Evolutionary conservation across 2,113 vertebrate species (phyloP), one percentile per base, ranked within the genome.

Genomic region (Phaetusa simplex): DNA sequence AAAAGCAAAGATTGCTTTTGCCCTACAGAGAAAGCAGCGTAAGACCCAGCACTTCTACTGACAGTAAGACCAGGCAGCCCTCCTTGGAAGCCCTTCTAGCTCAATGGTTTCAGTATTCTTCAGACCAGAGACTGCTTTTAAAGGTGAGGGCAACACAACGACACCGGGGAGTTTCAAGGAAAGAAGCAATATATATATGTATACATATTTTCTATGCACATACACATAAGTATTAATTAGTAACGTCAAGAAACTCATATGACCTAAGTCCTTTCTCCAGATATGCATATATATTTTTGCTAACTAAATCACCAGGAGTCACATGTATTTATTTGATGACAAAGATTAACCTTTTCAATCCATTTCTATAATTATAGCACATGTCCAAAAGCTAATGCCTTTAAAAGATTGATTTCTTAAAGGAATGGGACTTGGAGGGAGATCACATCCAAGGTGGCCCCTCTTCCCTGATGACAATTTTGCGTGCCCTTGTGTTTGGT

Each of bases 221-320:
- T 52, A 82, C 49, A 86, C 29, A 40, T 26, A 64, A 30, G 14
- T 14, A 45, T 23, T 38, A 30, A 91, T 45, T 11, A 80, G n/a
- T 26, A 82, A 80, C 20, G 14, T 53, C 1, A 4, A 4, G n/a
- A 74, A 67, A 59, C 23, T 30, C 43, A 5, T 23, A 32, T 4
- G 47, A 47, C 32, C 43, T 14, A 43, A 67, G 69, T 40, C 24
- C 49, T 83, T 79, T 80, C 52, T 82, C 66, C 71, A 86, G 55
- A 64, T 14, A 65, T 2, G 5, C 20, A 17, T 0, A 22, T 4
- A 1, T 15, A 1, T 15, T 49, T 56, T 40, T 53, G 13, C 32
- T 56, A 87, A 82, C 55, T 47, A 87, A 64, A 74, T 38, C 62
- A 62, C 30, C 40, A 59, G 18, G 18, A 78, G 27, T 64, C 70